Evolutionary conservation across 2,113 vertebrate species (phyloP).

Genomic region (Chloroceryle aenea): DNA sequence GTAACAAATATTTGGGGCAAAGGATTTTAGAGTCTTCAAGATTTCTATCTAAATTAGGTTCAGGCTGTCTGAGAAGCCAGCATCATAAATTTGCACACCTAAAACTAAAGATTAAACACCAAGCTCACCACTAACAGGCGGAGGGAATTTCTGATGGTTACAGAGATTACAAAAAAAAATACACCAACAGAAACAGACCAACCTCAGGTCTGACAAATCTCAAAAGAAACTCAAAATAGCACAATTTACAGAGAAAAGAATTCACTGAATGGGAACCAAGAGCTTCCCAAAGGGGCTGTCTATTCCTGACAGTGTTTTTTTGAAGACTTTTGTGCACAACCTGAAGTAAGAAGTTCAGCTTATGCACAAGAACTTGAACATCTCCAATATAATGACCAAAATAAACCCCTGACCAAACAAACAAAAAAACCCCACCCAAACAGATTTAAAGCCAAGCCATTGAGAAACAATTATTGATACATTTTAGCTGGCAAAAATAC

Average conservation of each 20-base stretch:
- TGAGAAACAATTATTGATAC: neutral
- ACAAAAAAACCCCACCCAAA: neutral
- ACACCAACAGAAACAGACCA: neutral
- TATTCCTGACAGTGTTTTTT: neutral
- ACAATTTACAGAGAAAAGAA: slow-evolving; percentile 16
- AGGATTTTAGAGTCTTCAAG: neutral
- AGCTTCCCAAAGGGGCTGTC: neutral
- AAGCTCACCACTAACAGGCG: neutral
- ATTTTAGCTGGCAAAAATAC: neutral
- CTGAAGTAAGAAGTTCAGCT: neutral
- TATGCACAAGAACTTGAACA: neutral
- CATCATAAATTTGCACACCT: neutral
- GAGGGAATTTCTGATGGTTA: neutral
- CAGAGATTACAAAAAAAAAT: neutral
- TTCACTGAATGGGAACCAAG: neutral
- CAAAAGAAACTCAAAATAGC: neutral
- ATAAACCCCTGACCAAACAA: neutral
- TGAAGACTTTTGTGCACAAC: neutral
- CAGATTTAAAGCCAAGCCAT: neutral
- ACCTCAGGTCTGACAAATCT: neutral
- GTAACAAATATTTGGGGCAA: neutral
- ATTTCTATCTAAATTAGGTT: neutral
- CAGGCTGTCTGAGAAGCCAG: neutral
- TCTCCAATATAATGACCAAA: fast-evolving
- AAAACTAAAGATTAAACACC: neutral